These are phyloP conservation scores for Caenorhabditis wallacei DNA, from an alignment of 2,888 invertebrate species.

Conservation along the genomic window DNA sequence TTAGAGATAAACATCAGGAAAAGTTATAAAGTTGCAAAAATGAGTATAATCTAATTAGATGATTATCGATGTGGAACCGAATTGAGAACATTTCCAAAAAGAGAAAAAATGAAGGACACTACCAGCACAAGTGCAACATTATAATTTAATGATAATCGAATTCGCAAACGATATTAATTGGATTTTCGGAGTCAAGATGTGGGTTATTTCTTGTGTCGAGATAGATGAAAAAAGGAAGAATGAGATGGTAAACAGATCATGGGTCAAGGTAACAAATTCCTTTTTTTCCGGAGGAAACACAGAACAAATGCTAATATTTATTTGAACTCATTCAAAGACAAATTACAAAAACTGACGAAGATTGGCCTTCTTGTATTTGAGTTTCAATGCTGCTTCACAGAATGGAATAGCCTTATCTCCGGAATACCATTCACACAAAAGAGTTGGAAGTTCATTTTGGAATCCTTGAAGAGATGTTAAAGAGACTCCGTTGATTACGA, in stretches of 20 bases:
- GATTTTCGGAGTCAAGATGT: slow-evolving; percentile 46
- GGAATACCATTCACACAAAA: slow-evolving; percentile 74
- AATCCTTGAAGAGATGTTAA: slow-evolving; percentile 66
- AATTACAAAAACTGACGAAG: slow-evolving; percentile 44
- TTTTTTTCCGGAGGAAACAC: slow-evolving; percentile 25
- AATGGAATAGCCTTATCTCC: slow-evolving; percentile 73
- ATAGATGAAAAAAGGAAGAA: slow-evolving; percentile 3
- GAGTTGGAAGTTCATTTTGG: slow-evolving; percentile 67
- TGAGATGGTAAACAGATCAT: slow-evolving; percentile 38
- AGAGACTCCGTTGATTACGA: slow-evolving; percentile 78
- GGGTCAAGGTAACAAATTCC: slow-evolving; percentile 49
- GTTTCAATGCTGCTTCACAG: slow-evolving; percentile 69
- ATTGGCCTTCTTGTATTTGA: slow-evolving; percentile 59
- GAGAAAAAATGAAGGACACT: slow-evolving; percentile 37
- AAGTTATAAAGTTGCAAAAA: slow-evolving; percentile 51
- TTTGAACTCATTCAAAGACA: slow-evolving; percentile 14
- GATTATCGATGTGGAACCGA: slow-evolving; percentile 48
- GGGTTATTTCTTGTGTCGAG: slow-evolving; percentile 33
- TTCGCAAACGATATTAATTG: slow-evolving; percentile 48
- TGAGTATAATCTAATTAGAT: slow-evolving; percentile 54
- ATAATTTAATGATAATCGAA: slow-evolving; percentile 49
- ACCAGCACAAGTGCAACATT: slow-evolving; percentile 49
- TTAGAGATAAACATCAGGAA: slow-evolving; percentile 32
- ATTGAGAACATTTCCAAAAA: slow-evolving; percentile 24
- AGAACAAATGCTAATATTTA: slow-evolving; percentile 24